Base-by-base conservation (phyloP, 2,113 vertebrate species). In the Sinocyclocheilus rhinocerous region DNA sequence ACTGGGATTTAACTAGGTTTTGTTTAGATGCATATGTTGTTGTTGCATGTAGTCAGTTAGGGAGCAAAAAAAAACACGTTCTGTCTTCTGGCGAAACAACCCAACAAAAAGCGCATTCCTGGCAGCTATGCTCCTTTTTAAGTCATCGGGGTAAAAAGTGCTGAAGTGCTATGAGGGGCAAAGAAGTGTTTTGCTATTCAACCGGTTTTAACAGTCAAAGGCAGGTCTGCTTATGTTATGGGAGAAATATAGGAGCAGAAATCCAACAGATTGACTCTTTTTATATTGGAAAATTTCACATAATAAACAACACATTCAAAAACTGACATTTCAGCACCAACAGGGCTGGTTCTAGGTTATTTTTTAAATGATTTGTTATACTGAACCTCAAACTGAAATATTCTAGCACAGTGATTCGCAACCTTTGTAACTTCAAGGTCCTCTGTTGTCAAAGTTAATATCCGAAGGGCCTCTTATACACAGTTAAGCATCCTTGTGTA, bases 1-100 rank as follows among this genome's bases (percentile, higher is more conserved):
- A 50, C 81, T 82, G 84, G 73, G 73, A 85, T 78, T 85, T 78
- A 78, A 78, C 57, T 78, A 69, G 75, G 45, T 69, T 85, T 52
- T 78, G 76, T 78, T 79, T 76, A 78, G 75, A 20, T 67, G 84
- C 55, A 69, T 85, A 57, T 80, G 29, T 12, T 72, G 76, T 79
- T 82, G 45, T 69, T 22, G 80, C 65, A 67, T 18, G 1, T 50
- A 52, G 63, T 67, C 63, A 70, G 80, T 55, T 70, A 45, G 80
- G 24, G 45, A 24, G 45, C 48, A 50, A 18, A 55, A 18, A 52
- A 18, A 11, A 48, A 81, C 67, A 13, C 42, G 9, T 52, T 82
- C 18, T 67, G 24, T 82, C 63, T 82, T 82, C 63, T 70, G 65
- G 81, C 63, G 6, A 82, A 82, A 82, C 45, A 82, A 82, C n/a